Conservation (phyloP, 2,113 vertebrate species). For the Scartelaos histophorus region DNA sequence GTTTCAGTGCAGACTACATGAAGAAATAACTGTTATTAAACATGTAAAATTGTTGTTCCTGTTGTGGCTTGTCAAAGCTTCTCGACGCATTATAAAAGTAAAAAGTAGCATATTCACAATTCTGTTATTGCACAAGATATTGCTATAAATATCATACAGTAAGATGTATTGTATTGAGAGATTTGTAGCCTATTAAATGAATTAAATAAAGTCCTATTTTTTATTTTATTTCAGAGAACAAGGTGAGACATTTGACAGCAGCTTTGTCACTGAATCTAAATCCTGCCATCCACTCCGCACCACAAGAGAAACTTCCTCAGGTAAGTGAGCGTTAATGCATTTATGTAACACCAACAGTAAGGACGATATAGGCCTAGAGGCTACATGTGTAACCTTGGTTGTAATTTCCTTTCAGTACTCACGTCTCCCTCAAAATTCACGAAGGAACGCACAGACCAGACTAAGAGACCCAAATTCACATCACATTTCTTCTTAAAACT, state of each 20-base stretch:
- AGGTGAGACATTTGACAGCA: conserved; percentile 14
- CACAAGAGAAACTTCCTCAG: conserved; percentile 27
- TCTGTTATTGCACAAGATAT: too few species aligned
- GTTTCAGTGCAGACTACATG: too few species aligned
- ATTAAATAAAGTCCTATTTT: not conserved
- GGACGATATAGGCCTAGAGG: not conserved
- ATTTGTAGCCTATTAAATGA: not conserved
- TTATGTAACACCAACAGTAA: not conserved
- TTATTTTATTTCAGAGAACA: conserved; percentile 24
- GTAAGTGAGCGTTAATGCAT: conserved; percentile 16
- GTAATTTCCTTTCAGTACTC: conserved; percentile 34
- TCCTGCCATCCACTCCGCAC: not conserved
- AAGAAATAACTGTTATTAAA: too few species aligned
- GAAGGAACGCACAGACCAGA: conserved; percentile 11
- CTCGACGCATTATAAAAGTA: too few species aligned
- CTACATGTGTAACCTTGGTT: not conserved
- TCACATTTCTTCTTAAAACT: conserved; percentile 30
- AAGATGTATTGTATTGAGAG: too few species aligned
- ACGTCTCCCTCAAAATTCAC: not conserved
- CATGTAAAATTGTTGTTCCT: too few species aligned
- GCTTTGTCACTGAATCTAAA: conserved; percentile 1
- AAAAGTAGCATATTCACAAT: too few species aligned
- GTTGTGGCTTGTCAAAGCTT: too few species aligned
- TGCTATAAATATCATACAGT: too few species aligned
- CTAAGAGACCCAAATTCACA: conserved; percentile 17